Conservation (phyloP, 2,888 invertebrate species). For the Acheta domesticus region DNA sequence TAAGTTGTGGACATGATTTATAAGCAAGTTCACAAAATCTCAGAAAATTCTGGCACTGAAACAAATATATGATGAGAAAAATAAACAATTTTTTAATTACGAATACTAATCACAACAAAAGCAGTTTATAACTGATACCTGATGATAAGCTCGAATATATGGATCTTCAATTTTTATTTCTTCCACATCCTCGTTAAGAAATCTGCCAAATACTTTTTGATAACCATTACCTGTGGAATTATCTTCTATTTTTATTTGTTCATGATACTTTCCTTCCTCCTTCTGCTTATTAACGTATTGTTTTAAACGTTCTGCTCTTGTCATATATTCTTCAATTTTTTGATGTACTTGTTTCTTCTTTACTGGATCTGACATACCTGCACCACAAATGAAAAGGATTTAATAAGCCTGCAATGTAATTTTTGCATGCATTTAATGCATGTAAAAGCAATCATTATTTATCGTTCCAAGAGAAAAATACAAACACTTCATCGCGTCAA, state of each 20-base stretch:
- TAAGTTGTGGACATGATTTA: constrained; percentile 61
- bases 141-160: constrained; percentile 77
- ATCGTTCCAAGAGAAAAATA: neutral
- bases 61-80: constrained; percentile 38
- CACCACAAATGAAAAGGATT: constrained; percentile 44
- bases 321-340: constrained; percentile 74
- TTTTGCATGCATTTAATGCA: neutral
- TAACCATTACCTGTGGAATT: constrained; percentile 77
- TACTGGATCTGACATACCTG: constrained; percentile 55
- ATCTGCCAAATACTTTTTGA: constrained; percentile 70
- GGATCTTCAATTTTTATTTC: constrained; percentile 80
- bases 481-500: constrained; percentile 67
- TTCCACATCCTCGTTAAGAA: constrained; percentile 64
- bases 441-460: no score
- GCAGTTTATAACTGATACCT: constrained; percentile 54
- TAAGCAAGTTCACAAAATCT: constrained; percentile 77
- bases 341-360: constrained; percentile 57
- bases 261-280: constrained; percentile 68
- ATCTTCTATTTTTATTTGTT: constrained; percentile 68
- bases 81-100: neutral
- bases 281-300: constrained; percentile 64
- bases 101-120: neutral
- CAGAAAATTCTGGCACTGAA: constrained; percentile 79
- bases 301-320: constrained; percentile 79
- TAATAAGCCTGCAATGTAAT: neutral